Percentiles rank a stretch among this genome's conserved stretches.
Evolutionary conservation across 2,113 vertebrate genomes (phyloP).

Genomic region (Dasyprocta punctata): DNA sequence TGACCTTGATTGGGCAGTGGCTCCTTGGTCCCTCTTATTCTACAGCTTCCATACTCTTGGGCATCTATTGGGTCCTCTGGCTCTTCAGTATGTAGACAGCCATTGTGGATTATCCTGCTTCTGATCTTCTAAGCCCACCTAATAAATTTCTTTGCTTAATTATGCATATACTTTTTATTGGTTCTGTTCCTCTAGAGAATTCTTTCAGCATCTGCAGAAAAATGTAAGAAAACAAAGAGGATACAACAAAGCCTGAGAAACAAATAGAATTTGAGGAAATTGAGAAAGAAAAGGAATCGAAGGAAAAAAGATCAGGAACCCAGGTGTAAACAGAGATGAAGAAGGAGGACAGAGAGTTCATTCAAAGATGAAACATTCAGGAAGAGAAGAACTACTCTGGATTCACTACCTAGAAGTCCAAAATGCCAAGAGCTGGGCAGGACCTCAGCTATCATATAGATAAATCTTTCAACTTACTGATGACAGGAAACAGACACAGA

Average conservation of each 20-base stretch:
- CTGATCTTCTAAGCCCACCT: neutral
- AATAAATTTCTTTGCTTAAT: neutral
- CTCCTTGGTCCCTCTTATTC: neutral
- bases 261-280: neutral
- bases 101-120: neutral
- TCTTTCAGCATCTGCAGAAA: neutral
- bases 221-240: neutral
- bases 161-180: neutral
- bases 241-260: neutral
- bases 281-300: neutral
- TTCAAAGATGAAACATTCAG: neutral
- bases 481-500: neutral
- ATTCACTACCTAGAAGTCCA: neutral
- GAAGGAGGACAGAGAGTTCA: constrained; percentile 19
- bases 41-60: neutral
- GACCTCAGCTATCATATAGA: neutral
- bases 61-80: neutral
- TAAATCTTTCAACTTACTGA: neutral
- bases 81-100: neutral
- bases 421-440: neutral
- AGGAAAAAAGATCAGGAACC: neutral
- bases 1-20: neutral
- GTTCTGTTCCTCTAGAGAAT: neutral
- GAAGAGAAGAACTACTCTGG: neutral
- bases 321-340: neutral